Evolutionary conservation across 2,113 vertebrate genomes (phyloP), one percentile per base, ranked within the genome.

Genomic region (Talpa occidentalis): DNA sequence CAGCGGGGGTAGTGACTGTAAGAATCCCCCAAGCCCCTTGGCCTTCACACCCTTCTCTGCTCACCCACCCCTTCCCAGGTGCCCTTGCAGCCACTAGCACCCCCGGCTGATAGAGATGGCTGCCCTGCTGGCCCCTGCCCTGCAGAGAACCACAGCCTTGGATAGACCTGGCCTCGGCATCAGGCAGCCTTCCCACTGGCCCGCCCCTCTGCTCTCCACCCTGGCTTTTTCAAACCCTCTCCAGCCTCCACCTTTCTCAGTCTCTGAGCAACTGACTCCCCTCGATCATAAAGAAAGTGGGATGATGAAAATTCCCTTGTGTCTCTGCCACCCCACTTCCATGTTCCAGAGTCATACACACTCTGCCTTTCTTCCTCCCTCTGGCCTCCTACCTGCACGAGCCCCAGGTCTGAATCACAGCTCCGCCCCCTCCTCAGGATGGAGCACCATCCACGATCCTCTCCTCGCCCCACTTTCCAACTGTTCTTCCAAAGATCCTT

Each of bases 191-290:
- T 12, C 40, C 56, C 49, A 4, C 16, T 4, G 5, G 21, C 54
- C 9, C 26, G 14, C 26, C 49, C 14, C 1, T 1, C 35, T 1
- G 2, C 16, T 15, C 35, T 44, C 21, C n/a, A 4, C 11, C 49
- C 42, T 59, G 49, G 42, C 32, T 88, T 64, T 28, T 52, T 11
- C 47, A 52, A 24, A 47, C 10, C 32, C 5, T 28, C 30, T 76
- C 60, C 6, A 5, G 67, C 6, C 10, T 42, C 21, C 17, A 5
- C 15, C 59, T 42, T 17, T 60, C 30, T 10, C 78, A 37, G 26
- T 21, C 76, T 56, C 42, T 62, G 37, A 69, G 21, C 22, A 64
- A 52, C 52, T 35, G 16, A 62, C 21, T 19, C 62, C 37, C 72
- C 32, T 72, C 28, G 11, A 32, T 62, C 64, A 15, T 49, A 56